phyloP scores from a whole-genome alignment of 1,140 invertebrate genomes.

The Sesamia nonagrioides region DNA sequence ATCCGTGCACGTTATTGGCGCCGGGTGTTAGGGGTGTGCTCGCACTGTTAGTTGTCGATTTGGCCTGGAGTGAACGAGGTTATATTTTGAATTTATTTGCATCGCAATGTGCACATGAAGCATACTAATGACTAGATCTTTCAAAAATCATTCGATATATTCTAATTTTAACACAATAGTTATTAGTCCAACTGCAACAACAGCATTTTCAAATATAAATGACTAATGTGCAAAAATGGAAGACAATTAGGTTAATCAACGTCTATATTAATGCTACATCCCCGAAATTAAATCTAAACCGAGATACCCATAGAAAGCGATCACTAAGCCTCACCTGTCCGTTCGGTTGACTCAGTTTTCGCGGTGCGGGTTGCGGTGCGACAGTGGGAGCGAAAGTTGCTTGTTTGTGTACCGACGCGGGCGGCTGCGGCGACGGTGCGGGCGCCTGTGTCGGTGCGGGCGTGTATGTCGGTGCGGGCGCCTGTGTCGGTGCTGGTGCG shows the following conservation, averaged over 20 bases:
- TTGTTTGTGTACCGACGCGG: constrained; percentile 56
- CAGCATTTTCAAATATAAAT: constrained; percentile 2
- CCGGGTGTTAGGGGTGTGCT: constrained; percentile 81
- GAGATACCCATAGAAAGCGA: constrained; percentile 26
- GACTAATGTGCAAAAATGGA: constrained; percentile 27
- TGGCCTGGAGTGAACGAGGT: constrained; percentile 76
- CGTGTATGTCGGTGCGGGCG: constrained; percentile 28
- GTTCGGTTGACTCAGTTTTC: constrained; percentile 81
- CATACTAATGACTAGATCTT: not conserved
- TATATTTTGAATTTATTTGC: constrained; percentile 28
- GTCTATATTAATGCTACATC: constrained; percentile 12
- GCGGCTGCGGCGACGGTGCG: constrained; percentile 52
- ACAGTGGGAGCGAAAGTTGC: constrained; percentile 62
- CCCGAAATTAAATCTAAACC: not conserved
- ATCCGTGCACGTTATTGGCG: constrained; percentile 80
- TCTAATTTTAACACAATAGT: not conserved
- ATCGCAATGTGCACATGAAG: not conserved
- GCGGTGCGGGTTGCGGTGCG: constrained; percentile 83
- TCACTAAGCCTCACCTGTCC: constrained; percentile 71
- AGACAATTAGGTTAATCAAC: constrained; percentile 13
- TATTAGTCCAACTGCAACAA: not conserved
- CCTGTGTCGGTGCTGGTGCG: not conserved
- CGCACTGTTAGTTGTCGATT: constrained; percentile 81
- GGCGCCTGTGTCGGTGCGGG: constrained; percentile 58
- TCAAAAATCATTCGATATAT: no score